A percentile compares a stretch with the other conserved stretches of the same genome.
phyloP scores from a whole-genome alignment of 2,113 vertebrate species.

The Rhabdomys dilectus region DNA sequence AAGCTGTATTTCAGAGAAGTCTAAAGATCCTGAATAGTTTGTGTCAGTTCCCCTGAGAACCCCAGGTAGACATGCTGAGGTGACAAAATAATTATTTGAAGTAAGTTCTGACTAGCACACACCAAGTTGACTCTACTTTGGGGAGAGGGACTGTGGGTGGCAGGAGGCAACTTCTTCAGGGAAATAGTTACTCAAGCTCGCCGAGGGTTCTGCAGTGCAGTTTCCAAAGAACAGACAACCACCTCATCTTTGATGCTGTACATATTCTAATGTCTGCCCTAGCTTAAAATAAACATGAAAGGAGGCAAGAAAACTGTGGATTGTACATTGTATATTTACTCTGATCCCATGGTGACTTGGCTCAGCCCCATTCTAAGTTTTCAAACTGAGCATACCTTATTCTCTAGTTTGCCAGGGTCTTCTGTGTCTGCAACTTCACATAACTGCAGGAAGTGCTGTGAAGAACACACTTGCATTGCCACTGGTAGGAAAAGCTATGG shows the following conservation, averaged over 20 bases:
- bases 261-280: not conserved
- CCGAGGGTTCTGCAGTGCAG: not conserved
- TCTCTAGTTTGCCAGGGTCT: not conserved
- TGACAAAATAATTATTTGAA: too few relatives aligned
- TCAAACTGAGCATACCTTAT: not conserved
- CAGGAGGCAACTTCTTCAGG: rapidly evolving
- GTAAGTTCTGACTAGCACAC: not conserved
- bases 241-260: not conserved
- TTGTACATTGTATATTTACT: rapidly evolving
- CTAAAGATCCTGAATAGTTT: not conserved
- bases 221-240: not conserved
- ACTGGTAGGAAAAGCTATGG: rapidly evolving
- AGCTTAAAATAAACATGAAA: not conserved
- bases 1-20: not conserved
- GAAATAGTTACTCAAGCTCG: rapidly evolving
- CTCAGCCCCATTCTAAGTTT: not conserved
- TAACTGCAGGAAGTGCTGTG: not conserved
- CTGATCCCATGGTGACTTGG: not conserved
- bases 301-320: not conserved
- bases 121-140: rapidly evolving
- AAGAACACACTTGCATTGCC: not conserved
- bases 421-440: not conserved
- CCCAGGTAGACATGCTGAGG: not conserved
- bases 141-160: not conserved
- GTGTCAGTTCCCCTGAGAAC: not conserved